phyloP scores from a whole-genome alignment of 2,888 invertebrate species.

The Brachynemurus nebulosus region DNA sequence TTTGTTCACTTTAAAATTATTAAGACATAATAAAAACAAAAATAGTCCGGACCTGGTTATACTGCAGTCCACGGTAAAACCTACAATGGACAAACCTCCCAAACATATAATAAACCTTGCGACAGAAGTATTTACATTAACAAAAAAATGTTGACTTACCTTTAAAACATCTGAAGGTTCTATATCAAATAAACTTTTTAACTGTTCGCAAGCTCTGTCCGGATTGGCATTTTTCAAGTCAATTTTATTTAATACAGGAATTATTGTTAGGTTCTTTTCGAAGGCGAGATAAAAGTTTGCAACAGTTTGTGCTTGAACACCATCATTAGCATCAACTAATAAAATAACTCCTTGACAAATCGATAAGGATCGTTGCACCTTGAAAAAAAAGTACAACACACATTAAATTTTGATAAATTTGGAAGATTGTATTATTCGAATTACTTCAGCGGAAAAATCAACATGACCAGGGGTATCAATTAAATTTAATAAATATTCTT shows the following conservation, averaged over 20 bases:
- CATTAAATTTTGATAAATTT: background rate
- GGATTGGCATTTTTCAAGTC: slow-evolving; percentile 87
- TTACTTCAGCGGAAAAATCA: slow-evolving; percentile 91
- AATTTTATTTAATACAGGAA: slow-evolving; percentile 94
- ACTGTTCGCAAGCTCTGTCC: slow-evolving; percentile 62
- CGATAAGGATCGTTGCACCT: slow-evolving; percentile 72
- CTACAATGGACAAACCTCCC: too few relatives aligned
- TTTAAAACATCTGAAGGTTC: slow-evolving; percentile 55
- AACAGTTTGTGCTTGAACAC: slow-evolving; percentile 94
- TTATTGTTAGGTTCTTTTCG: slow-evolving; percentile 61
- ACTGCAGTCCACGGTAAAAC: too few relatives aligned
- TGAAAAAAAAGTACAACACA: background rate
- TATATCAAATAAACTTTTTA: slow-evolving; percentile 71
- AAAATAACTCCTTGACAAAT: slow-evolving; percentile 93
- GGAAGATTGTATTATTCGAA: background rate
- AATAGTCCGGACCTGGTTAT: too few relatives aligned
- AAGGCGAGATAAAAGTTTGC: slow-evolving; percentile 91
- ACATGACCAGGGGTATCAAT: slow-evolving; percentile 99
- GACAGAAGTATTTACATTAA: too few relatives aligned
- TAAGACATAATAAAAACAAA: too few relatives aligned
- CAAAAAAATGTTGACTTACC: too few relatives aligned
- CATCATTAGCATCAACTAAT: slow-evolving; percentile 91
- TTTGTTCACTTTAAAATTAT: too few relatives aligned
- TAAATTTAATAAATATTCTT: slow-evolving; percentile 74
- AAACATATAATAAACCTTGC: too few relatives aligned